Evolutionary conservation across 2,797 vertebrate species (phyloP).

Genomic region (Hephaestus fuliginosus): DNA sequence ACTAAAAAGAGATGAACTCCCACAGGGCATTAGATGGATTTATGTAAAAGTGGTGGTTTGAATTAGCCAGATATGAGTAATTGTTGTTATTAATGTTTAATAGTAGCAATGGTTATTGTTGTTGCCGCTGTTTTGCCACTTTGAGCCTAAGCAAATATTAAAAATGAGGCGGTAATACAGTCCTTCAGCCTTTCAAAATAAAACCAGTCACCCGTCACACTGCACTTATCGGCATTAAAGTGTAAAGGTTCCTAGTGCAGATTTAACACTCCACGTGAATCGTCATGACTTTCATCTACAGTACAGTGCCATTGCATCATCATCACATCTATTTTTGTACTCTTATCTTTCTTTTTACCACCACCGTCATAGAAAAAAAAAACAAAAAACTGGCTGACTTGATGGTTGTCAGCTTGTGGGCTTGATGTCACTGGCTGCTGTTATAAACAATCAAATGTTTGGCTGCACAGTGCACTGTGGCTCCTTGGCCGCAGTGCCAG

Average conservation of each 20-base stretch:
- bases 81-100: background rate
- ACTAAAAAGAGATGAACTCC: constrained; percentile 35
- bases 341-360: constrained; percentile 4
- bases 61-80: constrained; percentile 21
- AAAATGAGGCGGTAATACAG: background rate
- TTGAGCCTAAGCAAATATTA: background rate
- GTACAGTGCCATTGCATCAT: background rate
- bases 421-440: constrained; percentile 49
- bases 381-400: constrained; percentile 2
- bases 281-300: background rate
- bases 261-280: constrained; percentile 25
- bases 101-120: no score
- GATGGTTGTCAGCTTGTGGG: constrained; percentile 35
- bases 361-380: constrained; percentile 21
- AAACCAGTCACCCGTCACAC: background rate
- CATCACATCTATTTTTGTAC: constrained; percentile 18
- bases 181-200: constrained; percentile 12
- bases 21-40: constrained; percentile 20
- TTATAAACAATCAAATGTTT: constrained; percentile 50
- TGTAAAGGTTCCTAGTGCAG: background rate
- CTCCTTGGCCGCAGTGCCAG: constrained; percentile 23
- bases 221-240: constrained; percentile 14
- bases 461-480: constrained; percentile 22
- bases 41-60: constrained; percentile 2
- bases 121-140: background rate